These are phyloP conservation scores for Lordiphosa mommai DNA, from an alignment of 1,140 invertebrate genomes.

Conservation along the genomic window DNA sequence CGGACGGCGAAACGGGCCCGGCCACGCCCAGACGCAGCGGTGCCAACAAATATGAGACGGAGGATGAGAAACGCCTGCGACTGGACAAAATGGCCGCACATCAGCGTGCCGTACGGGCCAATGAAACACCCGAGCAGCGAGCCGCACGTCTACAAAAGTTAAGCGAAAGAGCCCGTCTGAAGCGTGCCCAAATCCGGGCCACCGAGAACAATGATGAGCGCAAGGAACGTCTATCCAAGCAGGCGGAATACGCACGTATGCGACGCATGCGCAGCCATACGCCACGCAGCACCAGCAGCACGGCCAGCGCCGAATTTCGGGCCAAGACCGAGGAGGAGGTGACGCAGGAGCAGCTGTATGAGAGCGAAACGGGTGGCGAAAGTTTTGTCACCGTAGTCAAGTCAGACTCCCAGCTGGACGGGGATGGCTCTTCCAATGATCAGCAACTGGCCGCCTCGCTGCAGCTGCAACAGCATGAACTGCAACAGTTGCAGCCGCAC, in stretches of 20 bases:
- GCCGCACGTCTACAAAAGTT: conserved; percentile 78
- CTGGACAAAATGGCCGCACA: conserved; percentile 79
- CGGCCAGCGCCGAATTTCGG: conserved; percentile 58
- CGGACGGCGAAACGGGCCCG: conserved; percentile 40
- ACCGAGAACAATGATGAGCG: conserved; percentile 72
- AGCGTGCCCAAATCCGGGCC: conserved; percentile 69
- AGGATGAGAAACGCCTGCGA: conserved; percentile 70
- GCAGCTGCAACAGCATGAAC: conserved; percentile 56
- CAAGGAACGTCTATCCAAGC: conserved; percentile 67
- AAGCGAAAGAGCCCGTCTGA: conserved; percentile 70
- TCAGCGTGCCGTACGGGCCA: conserved; percentile 79
- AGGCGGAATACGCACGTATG: conserved; percentile 74
- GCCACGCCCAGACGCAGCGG: conserved; percentile 50
- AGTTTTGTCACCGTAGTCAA: conserved; percentile 52
- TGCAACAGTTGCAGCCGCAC: conserved; percentile 62
- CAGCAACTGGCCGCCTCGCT: conserved; percentile 47
- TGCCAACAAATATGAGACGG: conserved; percentile 69
- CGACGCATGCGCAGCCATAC: conserved; percentile 71
- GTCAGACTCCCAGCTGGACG: conserved; percentile 46
- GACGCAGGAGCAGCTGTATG: conserved; percentile 61
- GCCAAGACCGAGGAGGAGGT: conserved; percentile 56
- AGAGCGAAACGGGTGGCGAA: conserved; percentile 41
- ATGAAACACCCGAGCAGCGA: conserved; percentile 81
- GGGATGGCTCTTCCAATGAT: conserved; percentile 44
- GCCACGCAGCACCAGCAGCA: conserved; percentile 51